Evolutionary conservation across 2,797 vertebrate genomes (phyloP), one percentile per base, ranked within the genome.

Genomic region (Micrastur ruficollis): DNA sequence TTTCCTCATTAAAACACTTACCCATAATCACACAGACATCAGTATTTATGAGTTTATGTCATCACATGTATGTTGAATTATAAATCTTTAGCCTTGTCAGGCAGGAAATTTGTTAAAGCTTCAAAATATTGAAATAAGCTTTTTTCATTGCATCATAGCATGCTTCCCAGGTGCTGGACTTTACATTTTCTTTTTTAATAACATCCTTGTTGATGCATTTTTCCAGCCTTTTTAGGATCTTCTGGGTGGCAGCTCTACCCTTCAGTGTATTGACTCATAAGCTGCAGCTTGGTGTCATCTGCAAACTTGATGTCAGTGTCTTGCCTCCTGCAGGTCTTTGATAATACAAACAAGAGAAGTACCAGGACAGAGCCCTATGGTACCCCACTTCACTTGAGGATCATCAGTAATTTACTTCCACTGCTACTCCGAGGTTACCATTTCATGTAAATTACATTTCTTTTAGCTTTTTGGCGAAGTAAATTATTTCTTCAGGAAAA

Each of bases 321-420:
- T 31, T 81, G 31, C 12, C 25, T 78, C 25, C 23, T 79, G 9
- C 11, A 50, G 25, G 25, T 68, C 62, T 79, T 68, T 59, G 18
- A 29, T 16, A 46, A 19, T 15, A 53, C 46, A 82, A 72, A 56
- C 26, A 62, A 14, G 7, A 53, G 9, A 65, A 20, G 46, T 32
- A 65, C 2, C 5, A 65, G 4, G 2, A 29, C 0, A 87, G 21
- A 87, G 9, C 1, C 4, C 9, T 63, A 8, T 32, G 5, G 20
- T 81, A 52, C 9, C 46, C 11, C 6, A 36, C 21, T 63, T 67
- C 25, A 59, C 92, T 31, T 74, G 47, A 70, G 70, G 8, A 56
- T 36, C 25, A 40, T 53, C 36, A 46, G n/a, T 31, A 38, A 40
- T 59, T 58, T 55, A 74, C 68, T 82, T 86, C 17, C 26, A 27